Evolutionary conservation across 2,888 invertebrate species (phyloP), one percentile per base, ranked within the genome.

Genomic region (Pheosia gnoma): DNA sequence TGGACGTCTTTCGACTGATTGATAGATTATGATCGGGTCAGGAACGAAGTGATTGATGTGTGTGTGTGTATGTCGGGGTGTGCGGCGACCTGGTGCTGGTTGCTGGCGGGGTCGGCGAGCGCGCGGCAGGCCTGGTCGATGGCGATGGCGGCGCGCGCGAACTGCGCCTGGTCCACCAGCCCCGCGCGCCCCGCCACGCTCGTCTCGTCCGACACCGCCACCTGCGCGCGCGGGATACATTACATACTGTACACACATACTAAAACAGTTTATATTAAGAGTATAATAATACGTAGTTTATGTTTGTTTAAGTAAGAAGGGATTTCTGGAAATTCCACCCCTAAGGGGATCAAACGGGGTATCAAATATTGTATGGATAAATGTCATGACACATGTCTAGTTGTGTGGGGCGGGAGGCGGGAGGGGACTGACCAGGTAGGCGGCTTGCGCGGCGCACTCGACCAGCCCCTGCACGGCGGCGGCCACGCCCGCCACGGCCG

Each of bases 361-460:
- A 25, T 25, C 25, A 25, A 25, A 25, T 25, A 25, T 25, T 25
- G 25, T 25, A 25, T 25, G 2, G 25, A 25, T 25, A 25, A 25
- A 25, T 25, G 25, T 41, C 41, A 41, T 41, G 8, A 8, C 8
- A 41, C 41, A 41, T 7, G 41, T 5, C 8, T 41, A 7, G 41
- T 41, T 41, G 5, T 9, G 9, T 45, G 6, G 43, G 10, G 3
- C 4, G 51, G 38, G 10, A 25, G 8, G n/a, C n/a, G n/a, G n/a
- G n/a, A n/a, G 51, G 6, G 5, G 5, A 72, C 74, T 83, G 61
- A 95, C 96, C 77, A 99, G 91, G 85, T 99, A 99, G 0, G 99
- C 98, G 0, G 98, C 97, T 90, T 99, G 99, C 0, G 98, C 98
- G 0, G 98, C 96, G 56, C 98, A 97, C 92, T 99, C 99, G 39